phyloP scores from a whole-genome alignment of 2,113 vertebrate species.

The Pampusana beccarii region DNA sequence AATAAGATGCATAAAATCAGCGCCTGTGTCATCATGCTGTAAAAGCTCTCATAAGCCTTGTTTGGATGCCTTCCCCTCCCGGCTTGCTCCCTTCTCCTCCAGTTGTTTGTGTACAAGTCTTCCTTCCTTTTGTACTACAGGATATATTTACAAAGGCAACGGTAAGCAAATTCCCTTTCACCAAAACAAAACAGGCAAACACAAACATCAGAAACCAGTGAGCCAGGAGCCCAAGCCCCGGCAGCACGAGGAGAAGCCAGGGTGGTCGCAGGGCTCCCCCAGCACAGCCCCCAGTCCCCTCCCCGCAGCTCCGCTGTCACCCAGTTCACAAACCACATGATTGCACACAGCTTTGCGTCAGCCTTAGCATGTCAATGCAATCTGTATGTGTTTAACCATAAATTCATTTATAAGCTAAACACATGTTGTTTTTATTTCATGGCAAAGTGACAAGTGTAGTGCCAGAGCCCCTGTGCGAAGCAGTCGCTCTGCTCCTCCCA shows the following conservation, averaged over 20 bases:
- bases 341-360: background rate
- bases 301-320: slow-evolving; percentile 44
- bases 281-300: slow-evolving; percentile 65
- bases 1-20: background rate
- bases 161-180: slow-evolving; percentile 58
- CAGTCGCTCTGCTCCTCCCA: background rate
- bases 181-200: background rate
- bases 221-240: background rate
- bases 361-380: background rate
- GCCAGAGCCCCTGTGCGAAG: background rate
- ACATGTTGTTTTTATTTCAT: background rate
- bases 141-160: slow-evolving; percentile 26
- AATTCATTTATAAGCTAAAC: slow-evolving; percentile 22
- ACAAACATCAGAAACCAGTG: background rate
- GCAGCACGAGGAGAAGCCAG: background rate
- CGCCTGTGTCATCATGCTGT: background rate
- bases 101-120: slow-evolving; percentile 43
- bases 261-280: slow-evolving; percentile 57
- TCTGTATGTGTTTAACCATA: background rate
- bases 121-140: slow-evolving; percentile 57
- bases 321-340: slow-evolving; percentile 9
- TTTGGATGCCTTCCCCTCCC: background rate
- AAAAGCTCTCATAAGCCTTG: background rate
- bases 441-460: background rate
- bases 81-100: background rate